Conservation (phyloP, 2,797 vertebrate genomes). For the Melanotaenia pygmaea region DNA sequence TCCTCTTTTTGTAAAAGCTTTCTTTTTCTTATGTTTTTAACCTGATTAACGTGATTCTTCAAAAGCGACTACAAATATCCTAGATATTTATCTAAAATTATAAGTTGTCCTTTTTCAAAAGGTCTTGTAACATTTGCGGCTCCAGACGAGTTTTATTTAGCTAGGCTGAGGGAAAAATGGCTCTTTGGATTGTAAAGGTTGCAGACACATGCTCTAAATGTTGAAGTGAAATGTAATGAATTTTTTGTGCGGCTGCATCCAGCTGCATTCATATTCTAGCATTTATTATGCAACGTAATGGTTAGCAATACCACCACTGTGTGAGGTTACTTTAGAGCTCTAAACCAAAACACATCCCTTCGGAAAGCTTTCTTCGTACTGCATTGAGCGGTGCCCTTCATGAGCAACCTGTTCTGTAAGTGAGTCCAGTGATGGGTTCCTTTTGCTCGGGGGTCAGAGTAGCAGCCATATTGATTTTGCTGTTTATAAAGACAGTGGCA, state of each 20-base stretch:
- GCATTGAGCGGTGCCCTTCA: slow-evolving; percentile 11
- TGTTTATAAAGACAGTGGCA: slow-evolving; percentile 66
- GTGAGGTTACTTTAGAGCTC: background rate
- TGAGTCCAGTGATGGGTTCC: slow-evolving; percentile 47
- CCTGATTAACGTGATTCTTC: too few relatives aligned
- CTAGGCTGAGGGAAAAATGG: too few relatives aligned
- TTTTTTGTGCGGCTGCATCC: background rate
- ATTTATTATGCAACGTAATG: slow-evolving; percentile 11
- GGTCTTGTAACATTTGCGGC: too few relatives aligned
- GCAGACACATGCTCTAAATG: background rate
- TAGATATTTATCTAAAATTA: too few relatives aligned
- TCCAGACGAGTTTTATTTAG: too few relatives aligned
- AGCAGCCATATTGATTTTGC: slow-evolving; percentile 68
- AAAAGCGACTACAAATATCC: too few relatives aligned
- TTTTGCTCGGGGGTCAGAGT: slow-evolving; percentile 53
- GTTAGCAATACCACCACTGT: background rate
- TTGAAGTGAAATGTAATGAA: background rate
- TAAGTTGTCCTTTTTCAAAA: too few relatives aligned
- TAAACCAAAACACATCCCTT: background rate
- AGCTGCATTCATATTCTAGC: background rate
- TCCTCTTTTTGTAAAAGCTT: too few relatives aligned
- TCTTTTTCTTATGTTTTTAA: too few relatives aligned
- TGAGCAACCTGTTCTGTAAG: slow-evolving; percentile 45
- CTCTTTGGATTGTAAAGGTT: too few relatives aligned
- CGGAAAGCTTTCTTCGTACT: slow-evolving; percentile 25